A percentile compares a stretch with the other conserved stretches of the same genome.
phyloP scores from a whole-genome alignment of 1,140 invertebrate genomes.

The Pseudoatta argentina region DNA sequence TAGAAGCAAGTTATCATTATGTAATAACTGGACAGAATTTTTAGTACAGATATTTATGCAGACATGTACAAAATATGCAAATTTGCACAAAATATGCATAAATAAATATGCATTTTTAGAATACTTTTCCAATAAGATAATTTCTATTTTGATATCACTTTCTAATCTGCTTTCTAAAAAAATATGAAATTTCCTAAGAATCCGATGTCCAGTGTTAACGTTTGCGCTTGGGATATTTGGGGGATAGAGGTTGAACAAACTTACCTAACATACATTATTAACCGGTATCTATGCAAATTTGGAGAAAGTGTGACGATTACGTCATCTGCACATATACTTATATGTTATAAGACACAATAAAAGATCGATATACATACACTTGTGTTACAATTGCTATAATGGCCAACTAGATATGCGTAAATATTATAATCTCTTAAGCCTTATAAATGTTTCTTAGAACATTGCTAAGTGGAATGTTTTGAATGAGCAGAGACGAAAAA shows the following conservation, averaged over 20 bases:
- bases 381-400: neutral
- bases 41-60: no score
- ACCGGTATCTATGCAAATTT: constrained; percentile 38
- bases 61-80: no score
- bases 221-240: neutral
- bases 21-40: neutral
- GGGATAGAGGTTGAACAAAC: neutral
- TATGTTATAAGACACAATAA: neutral
- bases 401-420: neutral
- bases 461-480: neutral
- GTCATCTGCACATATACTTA: neutral
- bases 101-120: no score
- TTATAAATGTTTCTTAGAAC: constrained; percentile 19
- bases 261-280: neutral
- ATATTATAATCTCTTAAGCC: constrained; percentile 16
- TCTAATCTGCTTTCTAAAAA: no score
- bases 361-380: neutral
- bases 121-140: no score
- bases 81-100: no score
- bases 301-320: constrained; percentile 37
- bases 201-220: no score
- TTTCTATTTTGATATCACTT: no score
- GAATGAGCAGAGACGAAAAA: constrained; percentile 24
- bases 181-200: no score
- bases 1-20: constrained; percentile 18